Base-by-base conservation (phyloP, 2,113 vertebrate species). In the Aplodontia rufa region DNA sequence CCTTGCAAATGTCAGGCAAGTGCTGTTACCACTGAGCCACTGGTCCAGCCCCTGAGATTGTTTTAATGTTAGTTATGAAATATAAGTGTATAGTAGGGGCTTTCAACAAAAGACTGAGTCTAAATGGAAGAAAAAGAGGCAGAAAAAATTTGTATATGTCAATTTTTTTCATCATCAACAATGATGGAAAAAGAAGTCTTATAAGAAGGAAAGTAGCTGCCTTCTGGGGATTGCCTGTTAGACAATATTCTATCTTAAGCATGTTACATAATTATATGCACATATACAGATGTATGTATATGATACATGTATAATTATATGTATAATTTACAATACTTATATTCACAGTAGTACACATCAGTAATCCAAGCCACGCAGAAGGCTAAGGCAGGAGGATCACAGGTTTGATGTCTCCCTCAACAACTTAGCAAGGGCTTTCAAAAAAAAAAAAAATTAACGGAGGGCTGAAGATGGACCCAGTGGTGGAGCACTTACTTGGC, bases 51-150 rank as follows among this genome's bases (percentile, higher is more conserved):
- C n/a, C 40, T 91, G 35, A 16, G 47, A 72, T 80, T 80, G 7
- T 69, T 83, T 79, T 78, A 72, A 53, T 60, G 32, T 55, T 92
- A 90, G 32, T 4, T 80, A n/a, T 86, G 47, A 92, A 95, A 85
- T 66, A 13, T 16, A 86, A 84, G 53, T 60, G 24, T 69, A 78
- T 5, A 64, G 24, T 90, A 92, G 45, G 24, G 26, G 3, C 49
- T 91, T 60, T 62, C n/a, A 8, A 80, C 62, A 14, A 32, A 5
- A 62, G 35, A 22, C 55, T 58, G 19, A 82, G 51, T 90, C 55
- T 82, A 81, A 71, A 86, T 85, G 40, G 35, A 75, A 60, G 19
- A 68, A 51, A 78, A 68, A n/a, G 4, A 12, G 8, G 26, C n/a
- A n/a, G 53, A 20, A 85, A 82, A 92, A 86, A 49, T 58, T 45